Evolutionary conservation across 2,888 invertebrate genomes (phyloP), one percentile per base, ranked within the genome.

Genomic region (Calameuta filiformis): DNA sequence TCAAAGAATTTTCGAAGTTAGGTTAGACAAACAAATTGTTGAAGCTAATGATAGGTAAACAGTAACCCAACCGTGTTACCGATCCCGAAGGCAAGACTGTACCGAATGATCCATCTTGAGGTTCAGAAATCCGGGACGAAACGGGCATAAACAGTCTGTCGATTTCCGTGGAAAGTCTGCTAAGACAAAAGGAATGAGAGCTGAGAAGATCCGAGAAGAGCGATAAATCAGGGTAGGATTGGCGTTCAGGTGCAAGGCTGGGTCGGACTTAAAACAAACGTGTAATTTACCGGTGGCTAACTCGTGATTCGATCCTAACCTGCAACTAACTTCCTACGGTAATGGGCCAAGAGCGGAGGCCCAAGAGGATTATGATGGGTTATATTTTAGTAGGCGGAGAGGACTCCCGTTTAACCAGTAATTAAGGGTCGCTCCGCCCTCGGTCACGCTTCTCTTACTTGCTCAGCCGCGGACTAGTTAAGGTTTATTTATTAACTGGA

Each of bases 371-470:
- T 89, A 89, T 88, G 89, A 89, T 88, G 89, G 90, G 88, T 87
- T 90, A 87, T 90, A 85, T 89, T 89, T 89, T 87, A 86, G 90
- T 90, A 89, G 90, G 90, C 90, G 90, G 89, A 87, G 86, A 86
- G 85, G 87, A 90, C 91, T 91, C 85, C 91, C 86, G 91, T 91
- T 90, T 90, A 90, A 90, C 85, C 86, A 88, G 90, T 89, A 90
- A 91, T 91, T 91, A 91, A 89, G 87, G 81, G 35, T 77, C 83
- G 86, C 89, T 85, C 88, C 90, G 89, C 90, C 90, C 86, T 86
- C 87, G 83, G 85, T 89, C 88, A 88, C 89, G 88, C 88, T 89
- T 86, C 83, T 79, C 80, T 76, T 81, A 76, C 80, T 37, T n/a
- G 37, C 73, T 30, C 37, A 11, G 34, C 77, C 35, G 40, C 11